Evolutionary conservation across 2,888 invertebrate genomes (phyloP).

Genomic region (Mythimna vitellina): DNA sequence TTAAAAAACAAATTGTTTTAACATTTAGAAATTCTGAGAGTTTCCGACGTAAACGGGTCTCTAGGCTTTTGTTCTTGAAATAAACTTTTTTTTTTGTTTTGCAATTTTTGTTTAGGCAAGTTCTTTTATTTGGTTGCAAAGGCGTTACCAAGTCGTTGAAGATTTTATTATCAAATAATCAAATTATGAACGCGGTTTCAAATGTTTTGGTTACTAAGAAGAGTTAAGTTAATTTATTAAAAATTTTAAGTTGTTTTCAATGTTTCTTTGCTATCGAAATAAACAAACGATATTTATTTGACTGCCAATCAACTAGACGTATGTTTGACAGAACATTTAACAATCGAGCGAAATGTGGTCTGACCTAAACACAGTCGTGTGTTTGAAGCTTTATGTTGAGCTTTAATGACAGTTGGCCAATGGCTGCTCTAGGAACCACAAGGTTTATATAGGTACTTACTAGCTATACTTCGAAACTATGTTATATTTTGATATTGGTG

Average conservation of each 20-base stretch:
- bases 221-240: conserved; percentile 6
- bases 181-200: conserved; percentile 7
- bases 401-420: neutral
- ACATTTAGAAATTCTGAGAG: conserved; percentile 73
- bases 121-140: conserved; percentile 23
- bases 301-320: conserved; percentile 35
- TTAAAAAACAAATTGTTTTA: conserved; percentile 78
- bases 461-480: conserved; percentile 1
- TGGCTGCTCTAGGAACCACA: neutral
- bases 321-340: conserved; percentile 45
- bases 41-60: conserved; percentile 61
- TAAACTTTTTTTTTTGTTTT: conserved; percentile 47
- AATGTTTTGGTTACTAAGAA: neutral
- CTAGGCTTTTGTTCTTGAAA: conserved; percentile 55
- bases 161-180: conserved; percentile 8
- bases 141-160: conserved; percentile 5
- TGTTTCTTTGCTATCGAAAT: conserved; percentile 7
- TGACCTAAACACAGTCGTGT: conserved; percentile 11
- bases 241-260: neutral
- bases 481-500: neutral
- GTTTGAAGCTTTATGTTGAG: conserved; percentile 14
- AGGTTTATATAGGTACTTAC: neutral
- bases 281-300: conserved; percentile 37
- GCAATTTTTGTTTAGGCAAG: conserved; percentile 51
- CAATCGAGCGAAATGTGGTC: conserved; percentile 3